Base-by-base conservation (phyloP, 2,888 invertebrate genomes). In the Danaus chrysippus region DNA sequence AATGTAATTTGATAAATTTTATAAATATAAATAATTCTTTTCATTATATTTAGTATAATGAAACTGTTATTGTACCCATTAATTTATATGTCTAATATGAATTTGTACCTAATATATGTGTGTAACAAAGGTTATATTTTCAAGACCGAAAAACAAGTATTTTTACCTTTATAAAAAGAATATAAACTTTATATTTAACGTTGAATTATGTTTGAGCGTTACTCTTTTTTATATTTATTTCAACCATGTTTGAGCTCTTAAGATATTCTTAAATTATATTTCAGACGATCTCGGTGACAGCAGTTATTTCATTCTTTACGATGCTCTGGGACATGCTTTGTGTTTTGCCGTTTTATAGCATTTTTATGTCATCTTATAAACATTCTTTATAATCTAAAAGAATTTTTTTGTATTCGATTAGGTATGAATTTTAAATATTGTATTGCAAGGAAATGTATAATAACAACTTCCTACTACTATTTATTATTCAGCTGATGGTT, bases 251-350 rank as follows among this genome's bases (percentile, higher is more conserved):
- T 58, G 49, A 13, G 54, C 53, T 55, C 12, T 42, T 43, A 15
- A 23, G 55, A 49, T 54, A 46, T 17, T 49, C 17, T 49, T 55
- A 58, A 62, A 62, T 62, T 58, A 62, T 56, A 58, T 58, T 49
- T 15, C 42, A 13, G 19, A 42, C 58, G 55, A 55, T 49, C 43
- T 54, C 15, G 42, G 54, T 58, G 58, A 58, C 55, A 17, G 17
- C 49, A 62, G 23, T 62, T 62, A 62, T 55, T 58, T 55, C 44
- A 52, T 43, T n/a, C 43, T 43, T 43, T 43, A 43, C 43, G 43
- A 43, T 43, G 11, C n/a, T 43, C 43, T 43, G 43, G 12, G 43
- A 43, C 11, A 43, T 43, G 43, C n/a, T 43, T 43, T 43, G n/a
- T 43, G 43, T 11, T 43, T 43, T 43, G 43, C n/a, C 43, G n/a